These are phyloP conservation scores for Thymelicus lineola DNA, from an alignment of 2,888 invertebrate species.

Conservation along the genomic window DNA sequence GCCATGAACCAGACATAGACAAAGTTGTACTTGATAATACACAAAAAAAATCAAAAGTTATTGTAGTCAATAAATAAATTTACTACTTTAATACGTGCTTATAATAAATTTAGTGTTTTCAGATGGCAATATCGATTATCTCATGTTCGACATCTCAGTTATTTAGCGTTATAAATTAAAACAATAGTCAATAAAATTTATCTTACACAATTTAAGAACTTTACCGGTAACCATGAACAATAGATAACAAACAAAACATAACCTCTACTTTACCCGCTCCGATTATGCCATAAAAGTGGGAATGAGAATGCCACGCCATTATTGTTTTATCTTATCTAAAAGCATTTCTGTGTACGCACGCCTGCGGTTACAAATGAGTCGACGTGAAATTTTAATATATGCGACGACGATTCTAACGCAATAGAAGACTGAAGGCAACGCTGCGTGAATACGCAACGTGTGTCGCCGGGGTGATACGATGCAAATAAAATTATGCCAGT, in stretches of 20 bases:
- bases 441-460: background rate
- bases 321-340: conserved; percentile 40
- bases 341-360: conserved; percentile 41
- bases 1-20: too few relatives aligned
- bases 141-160: too few relatives aligned
- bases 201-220: background rate
- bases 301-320: conserved; percentile 37
- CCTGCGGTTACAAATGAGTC: conserved; percentile 34
- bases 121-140: too few relatives aligned
- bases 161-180: background rate
- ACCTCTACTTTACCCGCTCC: conserved; percentile 16
- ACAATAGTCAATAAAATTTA: background rate
- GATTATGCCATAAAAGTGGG: conserved; percentile 35
- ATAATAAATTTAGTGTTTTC: too few relatives aligned
- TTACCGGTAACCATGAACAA: conserved; percentile 5
- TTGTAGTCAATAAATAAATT: too few relatives aligned
- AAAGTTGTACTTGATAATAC: too few relatives aligned
- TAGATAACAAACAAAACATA: conserved; percentile 13
- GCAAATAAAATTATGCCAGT: too few relatives aligned
- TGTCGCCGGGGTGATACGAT: background rate
- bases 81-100: too few relatives aligned
- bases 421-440: background rate
- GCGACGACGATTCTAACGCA: background rate
- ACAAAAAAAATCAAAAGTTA: too few relatives aligned
- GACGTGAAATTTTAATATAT: conserved; percentile 29